phyloP scores from a whole-genome alignment of 2,888 invertebrate species.

The Drosophila prostipennis region DNA sequence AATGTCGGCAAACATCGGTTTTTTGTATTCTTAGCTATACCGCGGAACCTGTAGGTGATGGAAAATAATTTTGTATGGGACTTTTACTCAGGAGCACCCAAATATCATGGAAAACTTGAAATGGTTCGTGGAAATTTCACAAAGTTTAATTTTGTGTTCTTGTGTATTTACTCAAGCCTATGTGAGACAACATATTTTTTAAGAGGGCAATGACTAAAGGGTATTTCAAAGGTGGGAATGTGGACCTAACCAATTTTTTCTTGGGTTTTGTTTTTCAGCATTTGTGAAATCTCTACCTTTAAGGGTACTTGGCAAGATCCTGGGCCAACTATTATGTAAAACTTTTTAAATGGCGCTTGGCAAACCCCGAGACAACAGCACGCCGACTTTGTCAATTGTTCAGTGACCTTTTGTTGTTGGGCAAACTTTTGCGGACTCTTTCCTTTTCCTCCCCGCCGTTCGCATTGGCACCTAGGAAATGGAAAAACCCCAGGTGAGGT shows the following conservation, averaged over 20 bases:
- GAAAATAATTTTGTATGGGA: too few relatives aligned
- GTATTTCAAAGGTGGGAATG: neutral
- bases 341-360: constrained; percentile 61
- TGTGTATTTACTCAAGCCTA: too few relatives aligned
- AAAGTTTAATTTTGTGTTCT: too few relatives aligned
- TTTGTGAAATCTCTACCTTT: constrained; percentile 11
- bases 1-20: too few relatives aligned
- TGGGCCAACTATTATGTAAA: constrained; percentile 55
- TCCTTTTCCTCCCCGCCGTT: neutral
- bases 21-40: too few relatives aligned
- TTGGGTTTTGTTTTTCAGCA: neutral
- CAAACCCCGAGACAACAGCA: constrained; percentile 31
- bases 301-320: constrained; percentile 48
- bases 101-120: too few relatives aligned
- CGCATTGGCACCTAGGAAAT: constrained; percentile 34
- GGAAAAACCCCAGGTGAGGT: constrained; percentile 13
- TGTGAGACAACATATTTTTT: too few relatives aligned
- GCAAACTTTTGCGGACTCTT: constrained; percentile 36
- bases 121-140: too few relatives aligned
- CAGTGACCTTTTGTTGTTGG: constrained; percentile 66
- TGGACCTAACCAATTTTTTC: neutral
- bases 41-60: too few relatives aligned
- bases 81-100: too few relatives aligned
- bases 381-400: constrained; percentile 60
- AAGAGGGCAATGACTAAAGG: neutral